A percentile compares a stretch with the other conserved stretches of the same genome.
These are phyloP conservation scores for Botia almorhae DNA, from an alignment of 2,797 vertebrate species.

Conservation along the genomic window DNA sequence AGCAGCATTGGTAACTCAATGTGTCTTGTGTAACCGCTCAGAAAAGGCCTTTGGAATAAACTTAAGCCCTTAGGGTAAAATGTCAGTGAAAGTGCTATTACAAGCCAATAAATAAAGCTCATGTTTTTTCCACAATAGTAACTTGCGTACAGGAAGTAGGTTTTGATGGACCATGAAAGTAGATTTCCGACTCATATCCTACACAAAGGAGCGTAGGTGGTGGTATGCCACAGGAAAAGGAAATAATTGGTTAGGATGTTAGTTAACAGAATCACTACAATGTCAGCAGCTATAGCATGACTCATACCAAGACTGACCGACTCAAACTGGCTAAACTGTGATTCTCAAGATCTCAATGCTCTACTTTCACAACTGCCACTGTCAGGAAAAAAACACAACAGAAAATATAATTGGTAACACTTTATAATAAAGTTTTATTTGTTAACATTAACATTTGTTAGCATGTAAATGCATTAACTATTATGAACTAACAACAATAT, in stretches of 20 bases:
- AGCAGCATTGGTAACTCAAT: slow-evolving; percentile 7
- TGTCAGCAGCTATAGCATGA: slow-evolving; percentile 47
- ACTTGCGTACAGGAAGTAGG: slow-evolving; percentile 6
- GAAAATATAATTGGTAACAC: background rate
- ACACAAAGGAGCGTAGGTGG: slow-evolving; percentile 1
- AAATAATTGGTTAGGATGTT: slow-evolving; percentile 33
- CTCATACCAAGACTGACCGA: background rate
- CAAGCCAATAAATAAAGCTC: background rate
- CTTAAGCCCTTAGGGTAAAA: background rate
- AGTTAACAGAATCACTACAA: slow-evolving; percentile 37
- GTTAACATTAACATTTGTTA: too few species aligned
- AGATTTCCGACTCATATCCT: slow-evolving; percentile 15
- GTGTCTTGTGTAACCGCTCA: background rate
- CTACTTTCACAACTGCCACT: background rate
- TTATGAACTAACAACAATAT: too few species aligned
- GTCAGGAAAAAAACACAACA: background rate
- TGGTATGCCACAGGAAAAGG: slow-evolving; percentile 19
- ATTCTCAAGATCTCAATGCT: background rate
- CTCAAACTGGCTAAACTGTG: slow-evolving; percentile 2
- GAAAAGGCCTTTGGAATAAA: slow-evolving; percentile 7
- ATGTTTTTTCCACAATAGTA: background rate
- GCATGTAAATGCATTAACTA: too few species aligned
- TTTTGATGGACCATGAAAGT: slow-evolving; percentile 26
- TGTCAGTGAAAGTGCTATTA: background rate
- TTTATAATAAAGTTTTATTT: too few species aligned